These are phyloP conservation scores for Danaus melanippus DNA, from an alignment of 1,140 invertebrate species.

Conservation along the genomic window DNA sequence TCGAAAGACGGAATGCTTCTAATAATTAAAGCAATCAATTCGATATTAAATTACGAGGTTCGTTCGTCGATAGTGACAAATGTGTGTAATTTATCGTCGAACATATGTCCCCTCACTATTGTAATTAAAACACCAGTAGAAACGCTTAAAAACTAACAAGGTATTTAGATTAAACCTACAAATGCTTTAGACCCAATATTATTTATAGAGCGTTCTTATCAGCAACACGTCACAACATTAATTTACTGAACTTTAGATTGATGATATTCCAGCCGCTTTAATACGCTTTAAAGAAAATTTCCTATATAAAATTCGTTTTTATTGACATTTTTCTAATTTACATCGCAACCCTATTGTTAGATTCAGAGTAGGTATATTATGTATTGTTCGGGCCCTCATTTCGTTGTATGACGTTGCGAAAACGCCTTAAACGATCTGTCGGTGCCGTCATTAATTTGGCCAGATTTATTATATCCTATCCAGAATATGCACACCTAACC, in stretches of 20 bases:
- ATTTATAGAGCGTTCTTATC: constrained; percentile 34
- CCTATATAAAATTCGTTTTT: constrained; percentile 10
- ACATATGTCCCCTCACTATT: constrained; percentile 4
- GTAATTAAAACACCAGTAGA: constrained; percentile 7
- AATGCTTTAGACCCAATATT: constrained; percentile 32
- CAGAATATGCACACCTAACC: constrained; percentile 50
- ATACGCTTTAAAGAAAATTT: constrained; percentile 18
- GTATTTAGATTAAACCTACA: constrained; percentile 24
- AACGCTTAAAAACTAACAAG: constrained; percentile 7
- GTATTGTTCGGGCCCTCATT: constrained; percentile 42
- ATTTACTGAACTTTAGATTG: constrained; percentile 32
- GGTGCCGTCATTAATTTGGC: constrained; percentile 59
- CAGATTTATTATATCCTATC: constrained; percentile 61
- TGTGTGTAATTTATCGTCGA: constrained; percentile 11
- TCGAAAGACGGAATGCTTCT: constrained; percentile 5
- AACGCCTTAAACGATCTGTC: constrained; percentile 61
- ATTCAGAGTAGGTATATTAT: constrained; percentile 32
- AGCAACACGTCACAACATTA: constrained; percentile 37
- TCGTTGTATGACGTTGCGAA: constrained; percentile 55
- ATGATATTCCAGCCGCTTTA: constrained; percentile 18
- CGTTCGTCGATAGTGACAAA: constrained; percentile 3
- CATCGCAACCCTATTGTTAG: constrained; percentile 26
- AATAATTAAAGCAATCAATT: constrained; percentile 28
- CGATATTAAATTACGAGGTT: constrained; percentile 3
- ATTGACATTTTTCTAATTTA: constrained; percentile 24